These are phyloP conservation scores for Thymelicus lineola DNA, from an alignment of 2,888 invertebrate genomes.

Conservation along the genomic window DNA sequence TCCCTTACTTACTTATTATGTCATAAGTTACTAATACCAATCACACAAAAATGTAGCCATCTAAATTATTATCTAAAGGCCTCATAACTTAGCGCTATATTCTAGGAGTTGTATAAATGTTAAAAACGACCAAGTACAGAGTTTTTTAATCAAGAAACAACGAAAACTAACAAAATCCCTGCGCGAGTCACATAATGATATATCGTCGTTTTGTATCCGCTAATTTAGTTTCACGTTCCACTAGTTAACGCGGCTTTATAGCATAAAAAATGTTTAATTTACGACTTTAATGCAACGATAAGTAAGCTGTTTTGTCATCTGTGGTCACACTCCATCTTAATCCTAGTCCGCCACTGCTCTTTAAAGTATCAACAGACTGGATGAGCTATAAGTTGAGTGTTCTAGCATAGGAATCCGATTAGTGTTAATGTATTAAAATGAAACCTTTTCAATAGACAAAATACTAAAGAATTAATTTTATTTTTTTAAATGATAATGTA, in stretches of 20 bases:
- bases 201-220: constrained; percentile 31
- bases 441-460: too few species aligned
- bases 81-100: background rate
- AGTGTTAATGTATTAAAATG: too few species aligned
- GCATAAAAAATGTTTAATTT: constrained; percentile 43
- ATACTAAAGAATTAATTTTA: too few species aligned
- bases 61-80: too few species aligned
- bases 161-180: constrained; percentile 8
- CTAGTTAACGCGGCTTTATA: constrained; percentile 36
- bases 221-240: constrained; percentile 34
- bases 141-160: background rate
- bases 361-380: constrained; percentile 48
- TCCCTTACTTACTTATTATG: too few species aligned
- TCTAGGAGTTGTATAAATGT: too few species aligned
- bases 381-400: constrained; percentile 43
- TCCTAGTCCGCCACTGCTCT: constrained; percentile 47
- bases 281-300: constrained; percentile 40
- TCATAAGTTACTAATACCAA: too few species aligned
- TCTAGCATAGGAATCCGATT: too few species aligned
- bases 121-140: background rate
- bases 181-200: constrained; percentile 13
- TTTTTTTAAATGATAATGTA: too few species aligned
- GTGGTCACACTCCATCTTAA: constrained; percentile 59
- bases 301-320: constrained; percentile 61
- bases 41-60: background rate